Percentiles rank a stretch among this genome's conserved stretches.
Conservation (phyloP, 2,888 invertebrate species). For the Tachystola acroxantha region DNA sequence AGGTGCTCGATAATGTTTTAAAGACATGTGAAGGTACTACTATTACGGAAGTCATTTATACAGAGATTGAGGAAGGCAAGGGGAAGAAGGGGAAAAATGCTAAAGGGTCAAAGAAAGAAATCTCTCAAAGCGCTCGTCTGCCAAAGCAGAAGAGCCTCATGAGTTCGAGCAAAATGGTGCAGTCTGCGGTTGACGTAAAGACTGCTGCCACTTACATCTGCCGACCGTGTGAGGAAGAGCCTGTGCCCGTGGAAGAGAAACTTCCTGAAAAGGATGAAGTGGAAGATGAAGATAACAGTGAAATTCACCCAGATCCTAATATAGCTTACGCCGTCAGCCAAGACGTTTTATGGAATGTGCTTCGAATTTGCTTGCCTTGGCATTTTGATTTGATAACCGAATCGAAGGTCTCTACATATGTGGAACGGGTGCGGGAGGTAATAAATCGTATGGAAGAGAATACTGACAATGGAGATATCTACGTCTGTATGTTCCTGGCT, state of each 20-base stretch:
- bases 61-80: conserved; percentile 36
- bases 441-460: conserved; percentile 46
- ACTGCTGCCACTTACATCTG: conserved; percentile 42
- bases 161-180: conserved; percentile 27
- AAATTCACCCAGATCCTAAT: conserved; percentile 38
- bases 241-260: conserved; percentile 33
- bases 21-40: conserved; percentile 51
- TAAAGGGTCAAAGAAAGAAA: conserved; percentile 32
- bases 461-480: conserved; percentile 58
- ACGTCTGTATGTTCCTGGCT: conserved; percentile 50
- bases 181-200: conserved; percentile 47
- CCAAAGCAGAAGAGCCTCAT: conserved; percentile 33
- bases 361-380: conserved; percentile 60
- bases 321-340: conserved; percentile 54
- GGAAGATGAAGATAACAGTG: conserved; percentile 42
- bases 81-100: conserved; percentile 21
- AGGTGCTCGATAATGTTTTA: conserved; percentile 43
- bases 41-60: conserved; percentile 50
- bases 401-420: conserved; percentile 39
- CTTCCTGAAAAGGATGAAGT: conserved; percentile 32
- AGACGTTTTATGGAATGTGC: conserved; percentile 56
- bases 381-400: conserved; percentile 53
- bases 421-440: conserved; percentile 36
- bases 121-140: conserved; percentile 43
- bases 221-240: conserved; percentile 47